Evolutionary conservation across 1,140 invertebrate species (phyloP).

Genomic region (Neocloeon triangulifer): DNA sequence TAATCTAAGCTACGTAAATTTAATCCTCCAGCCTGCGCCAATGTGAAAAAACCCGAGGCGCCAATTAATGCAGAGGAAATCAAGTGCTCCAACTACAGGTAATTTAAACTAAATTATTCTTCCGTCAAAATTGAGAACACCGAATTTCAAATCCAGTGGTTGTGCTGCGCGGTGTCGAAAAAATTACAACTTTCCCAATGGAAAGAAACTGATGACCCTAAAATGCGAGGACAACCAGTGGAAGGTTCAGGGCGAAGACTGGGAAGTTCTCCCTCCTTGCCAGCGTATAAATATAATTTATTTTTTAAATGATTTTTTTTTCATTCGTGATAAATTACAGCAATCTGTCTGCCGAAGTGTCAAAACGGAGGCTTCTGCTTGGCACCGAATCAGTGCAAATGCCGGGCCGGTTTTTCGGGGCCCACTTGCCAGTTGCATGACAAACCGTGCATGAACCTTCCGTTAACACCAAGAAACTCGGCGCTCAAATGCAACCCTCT

Average conservation of each 20-base stretch:
- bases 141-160: no score
- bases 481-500: conserved; percentile 31
- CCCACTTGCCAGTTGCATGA: conserved; percentile 49
- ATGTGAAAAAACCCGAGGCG: background rate
- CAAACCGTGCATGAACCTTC: conserved; percentile 38
- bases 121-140: no score
- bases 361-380: conserved; percentile 57
- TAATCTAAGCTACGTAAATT: no score
- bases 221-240: conserved; percentile 28
- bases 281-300: conserved; percentile 21
- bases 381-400: conserved; percentile 42
- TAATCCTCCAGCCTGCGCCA: no score
- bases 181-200: conserved; percentile 33
- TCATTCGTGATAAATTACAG: no score
- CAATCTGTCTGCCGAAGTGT: conserved; percentile 45
- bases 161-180: conserved; percentile 28
- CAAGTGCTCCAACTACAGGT: conserved; percentile 4
- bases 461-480: conserved; percentile 37
- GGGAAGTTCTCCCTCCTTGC: conserved; percentile 27
- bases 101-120: background rate
- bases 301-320: conserved; percentile 10
- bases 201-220: conserved; percentile 22
- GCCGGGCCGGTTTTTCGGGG: conserved; percentile 44
- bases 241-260: conserved; percentile 23
- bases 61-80: conserved; percentile 1